Evolutionary conservation across 2,888 invertebrate genomes (phyloP), one percentile per base, ranked within the genome.

Genomic region (Agapostemon virescens): DNA sequence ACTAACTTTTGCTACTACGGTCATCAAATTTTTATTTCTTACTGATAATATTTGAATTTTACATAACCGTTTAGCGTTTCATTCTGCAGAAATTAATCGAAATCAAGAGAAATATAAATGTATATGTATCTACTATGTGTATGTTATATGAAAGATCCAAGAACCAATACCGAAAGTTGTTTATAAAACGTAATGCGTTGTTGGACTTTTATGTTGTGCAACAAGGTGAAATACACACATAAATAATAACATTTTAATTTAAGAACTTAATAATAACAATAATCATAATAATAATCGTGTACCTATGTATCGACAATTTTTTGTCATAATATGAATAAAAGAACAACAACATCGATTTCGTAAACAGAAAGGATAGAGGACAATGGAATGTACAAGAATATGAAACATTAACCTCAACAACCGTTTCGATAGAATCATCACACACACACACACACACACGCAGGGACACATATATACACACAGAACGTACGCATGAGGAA

Each of bases 381-480:
- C 33, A 77, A 74, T 66, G 40, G 42, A 40, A 69, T 49, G 13
- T 38, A 33, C 33, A 1, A 40, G 13, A 20, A 36, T 36, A 61
- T 42, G 49, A 6, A 38, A 45, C 7, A 17, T 66, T 74, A 81
- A 74, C 70, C 80, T 71, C 45, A 74, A 74, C 70, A 9, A 26
- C 23, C 52, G 33, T 26, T 68, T 30, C 38, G 2, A 26, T 0
- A 30, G 0, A 33, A 26, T n/a, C n/a, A n/a, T n/a, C n/a, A n/a
- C n/a, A n/a, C n/a, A n/a, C n/a, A n/a, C n/a, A n/a, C n/a, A n/a
- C n/a, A n/a, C n/a, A n/a, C n/a, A n/a, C n/a, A n/a, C n/a, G n/a
- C n/a, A n/a, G n/a, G n/a, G n/a, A n/a, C n/a, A n/a, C n/a, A 70
- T 30, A 5, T 38, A 30, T 61, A 40, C 5, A 20, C 11, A 49